Evolutionary conservation across 2,113 vertebrate genomes (phyloP).

Genomic region (Peromyscus leucopus): DNA sequence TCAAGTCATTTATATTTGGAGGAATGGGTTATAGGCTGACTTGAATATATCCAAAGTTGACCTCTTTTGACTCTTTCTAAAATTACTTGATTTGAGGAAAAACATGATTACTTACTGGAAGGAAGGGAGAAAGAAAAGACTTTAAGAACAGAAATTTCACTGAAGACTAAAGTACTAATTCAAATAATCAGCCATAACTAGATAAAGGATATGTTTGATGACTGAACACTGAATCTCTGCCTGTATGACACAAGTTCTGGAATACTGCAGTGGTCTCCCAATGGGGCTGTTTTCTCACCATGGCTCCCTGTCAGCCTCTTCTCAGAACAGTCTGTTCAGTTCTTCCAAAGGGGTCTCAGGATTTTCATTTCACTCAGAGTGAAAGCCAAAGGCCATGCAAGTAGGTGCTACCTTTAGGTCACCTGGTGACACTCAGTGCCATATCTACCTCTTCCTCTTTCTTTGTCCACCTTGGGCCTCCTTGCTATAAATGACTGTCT

Average conservation of each 20-base stretch:
- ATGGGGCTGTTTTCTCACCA: background rate
- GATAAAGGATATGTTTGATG: background rate
- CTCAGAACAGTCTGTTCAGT: background rate
- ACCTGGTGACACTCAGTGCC: background rate
- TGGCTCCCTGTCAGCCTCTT: background rate
- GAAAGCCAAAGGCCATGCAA: background rate
- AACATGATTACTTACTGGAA: background rate
- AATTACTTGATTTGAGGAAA: background rate
- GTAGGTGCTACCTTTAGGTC: background rate
- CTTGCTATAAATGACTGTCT: background rate
- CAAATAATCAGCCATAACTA: background rate
- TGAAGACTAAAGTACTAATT: background rate
- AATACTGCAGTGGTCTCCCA: background rate
- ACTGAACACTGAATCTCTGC: background rate
- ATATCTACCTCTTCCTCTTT: background rate
- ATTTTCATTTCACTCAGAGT: background rate
- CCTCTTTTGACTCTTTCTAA: constrained; percentile 4
- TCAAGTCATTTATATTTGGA: background rate
- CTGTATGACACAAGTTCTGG: background rate
- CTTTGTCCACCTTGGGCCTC: background rate
- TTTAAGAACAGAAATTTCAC: constrained; percentile 6
- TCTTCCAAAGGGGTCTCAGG: background rate
- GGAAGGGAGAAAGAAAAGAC: background rate
- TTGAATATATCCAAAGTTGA: constrained; percentile 21
- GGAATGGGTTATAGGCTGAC: background rate